Conservation (phyloP, 2,888 invertebrate genomes). For the Cosmia pyralina region DNA sequence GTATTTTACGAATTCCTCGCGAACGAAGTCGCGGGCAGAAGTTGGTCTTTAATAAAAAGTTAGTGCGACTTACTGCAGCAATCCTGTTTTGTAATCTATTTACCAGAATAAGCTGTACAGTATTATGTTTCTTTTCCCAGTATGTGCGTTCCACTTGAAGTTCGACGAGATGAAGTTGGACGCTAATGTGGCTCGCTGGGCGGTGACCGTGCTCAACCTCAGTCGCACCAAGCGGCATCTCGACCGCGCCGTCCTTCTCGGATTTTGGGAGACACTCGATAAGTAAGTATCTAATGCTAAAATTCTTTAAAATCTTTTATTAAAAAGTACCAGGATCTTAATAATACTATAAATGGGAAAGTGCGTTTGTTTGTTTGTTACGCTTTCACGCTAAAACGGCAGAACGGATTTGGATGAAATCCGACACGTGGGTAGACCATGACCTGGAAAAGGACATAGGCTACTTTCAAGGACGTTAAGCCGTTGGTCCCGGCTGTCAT, state of each 20-base stretch:
- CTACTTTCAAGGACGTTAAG: too few relatives aligned
- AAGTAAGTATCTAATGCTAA: conserved; percentile 91
- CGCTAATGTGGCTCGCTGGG: conserved; percentile 98
- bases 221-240: conserved; percentile 98
- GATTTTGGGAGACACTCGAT: conserved; percentile 99
- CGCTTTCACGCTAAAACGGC: too few relatives aligned
- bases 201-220: conserved; percentile 97
- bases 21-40: too few relatives aligned
- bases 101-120: not conserved
- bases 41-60: not conserved
- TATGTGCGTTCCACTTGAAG: conserved; percentile 99
- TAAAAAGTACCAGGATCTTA: too few relatives aligned
- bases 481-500: too few relatives aligned
- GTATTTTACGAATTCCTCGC: too few relatives aligned
- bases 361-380: too few relatives aligned
- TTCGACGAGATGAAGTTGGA: conserved; percentile 99
- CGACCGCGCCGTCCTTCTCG: conserved; percentile 98
- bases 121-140: conserved; percentile 87
- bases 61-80: not conserved
- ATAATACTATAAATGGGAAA: too few relatives aligned
- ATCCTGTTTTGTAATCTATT: not conserved
- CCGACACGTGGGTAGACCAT: too few relatives aligned
- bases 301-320: too few relatives aligned
- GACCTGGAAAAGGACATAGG: too few relatives aligned
- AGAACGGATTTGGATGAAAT: too few relatives aligned